These are phyloP conservation scores for Otus sunia DNA, from an alignment of 2,113 vertebrate genomes.

Conservation along the genomic window DNA sequence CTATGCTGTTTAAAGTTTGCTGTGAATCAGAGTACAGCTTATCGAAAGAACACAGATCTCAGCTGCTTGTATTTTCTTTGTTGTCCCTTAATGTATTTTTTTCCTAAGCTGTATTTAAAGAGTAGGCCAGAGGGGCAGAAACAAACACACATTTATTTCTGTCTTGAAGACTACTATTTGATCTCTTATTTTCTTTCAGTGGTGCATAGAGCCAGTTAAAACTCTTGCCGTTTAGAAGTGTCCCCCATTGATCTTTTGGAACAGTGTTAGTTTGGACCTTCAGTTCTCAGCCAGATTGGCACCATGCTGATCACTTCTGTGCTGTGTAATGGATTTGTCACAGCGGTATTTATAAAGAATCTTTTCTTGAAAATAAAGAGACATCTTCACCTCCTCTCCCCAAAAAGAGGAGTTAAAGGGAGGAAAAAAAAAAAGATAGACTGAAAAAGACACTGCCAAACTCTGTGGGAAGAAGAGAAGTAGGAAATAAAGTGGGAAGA, in stretches of 20 bases:
- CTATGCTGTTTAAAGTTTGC: background rate
- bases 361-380: constrained; percentile 54
- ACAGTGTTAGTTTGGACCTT: constrained; percentile 36
- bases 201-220: constrained; percentile 10
- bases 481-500: background rate
- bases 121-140: constrained; percentile 22
- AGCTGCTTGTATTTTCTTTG: background rate
- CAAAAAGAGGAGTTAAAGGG: background rate
- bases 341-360: constrained; percentile 45
- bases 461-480: background rate
- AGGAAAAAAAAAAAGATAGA: background rate
- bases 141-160: constrained; percentile 43
- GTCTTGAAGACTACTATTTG: constrained; percentile 20
- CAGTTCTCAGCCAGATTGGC: constrained; percentile 62
- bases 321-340: constrained; percentile 66
- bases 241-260: constrained; percentile 56
- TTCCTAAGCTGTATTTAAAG: constrained; percentile 5
- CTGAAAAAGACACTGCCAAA: constrained; percentile 8
- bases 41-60: constrained; percentile 46
- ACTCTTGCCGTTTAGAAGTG: constrained; percentile 18
- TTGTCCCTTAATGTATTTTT: background rate
- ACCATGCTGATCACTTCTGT: constrained; percentile 50
- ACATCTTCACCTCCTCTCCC: background rate
- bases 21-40: background rate
- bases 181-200: constrained; percentile 55